Conservation (phyloP, 2,888 invertebrate species). For the Diaperis boleti region DNA sequence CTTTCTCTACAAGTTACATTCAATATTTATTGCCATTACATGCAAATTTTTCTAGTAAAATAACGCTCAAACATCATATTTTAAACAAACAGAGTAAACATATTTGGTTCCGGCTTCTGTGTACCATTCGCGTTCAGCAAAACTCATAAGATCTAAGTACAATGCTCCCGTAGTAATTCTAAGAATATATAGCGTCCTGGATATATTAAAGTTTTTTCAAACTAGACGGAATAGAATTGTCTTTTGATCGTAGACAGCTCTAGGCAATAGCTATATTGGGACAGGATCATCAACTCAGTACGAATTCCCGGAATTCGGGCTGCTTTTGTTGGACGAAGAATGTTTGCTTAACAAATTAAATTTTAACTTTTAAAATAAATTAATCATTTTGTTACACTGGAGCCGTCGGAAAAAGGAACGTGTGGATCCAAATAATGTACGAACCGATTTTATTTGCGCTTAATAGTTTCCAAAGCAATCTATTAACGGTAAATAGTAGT, state of each 20-base stretch:
- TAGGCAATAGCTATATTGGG: conserved; percentile 17
- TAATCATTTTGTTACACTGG: not conserved
- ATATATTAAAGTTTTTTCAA: conserved; percentile 28
- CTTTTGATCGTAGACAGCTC: conserved; percentile 15
- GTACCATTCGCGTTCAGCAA: not conserved
- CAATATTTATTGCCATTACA: conserved; percentile 31
- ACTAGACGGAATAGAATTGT: conserved; percentile 17
- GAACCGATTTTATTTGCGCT: no score
- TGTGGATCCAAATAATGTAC: no score
- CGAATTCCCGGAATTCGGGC: conserved; percentile 12
- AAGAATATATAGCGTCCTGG: conserved; percentile 7
- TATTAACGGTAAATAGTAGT: no score
- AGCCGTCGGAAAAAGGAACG: no score
- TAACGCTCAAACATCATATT: conserved; percentile 8
- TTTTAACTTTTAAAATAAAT: not conserved
- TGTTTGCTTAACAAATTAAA: conserved; percentile 8
- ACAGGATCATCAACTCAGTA: conserved; percentile 16
- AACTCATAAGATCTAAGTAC: conserved; percentile 9
- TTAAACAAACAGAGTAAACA: not conserved
- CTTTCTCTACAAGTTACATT: conserved; percentile 1
- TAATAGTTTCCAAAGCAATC: no score
- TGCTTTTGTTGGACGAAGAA: conserved; percentile 7
- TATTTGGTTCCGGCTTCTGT: not conserved
- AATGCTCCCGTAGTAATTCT: not conserved
- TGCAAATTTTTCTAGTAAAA: conserved; percentile 25